A percentile compares a stretch with the other conserved stretches of the same genome.
Evolutionary conservation across 2,797 vertebrate species (phyloP).

Genomic region (Smutsia gigantea): DNA sequence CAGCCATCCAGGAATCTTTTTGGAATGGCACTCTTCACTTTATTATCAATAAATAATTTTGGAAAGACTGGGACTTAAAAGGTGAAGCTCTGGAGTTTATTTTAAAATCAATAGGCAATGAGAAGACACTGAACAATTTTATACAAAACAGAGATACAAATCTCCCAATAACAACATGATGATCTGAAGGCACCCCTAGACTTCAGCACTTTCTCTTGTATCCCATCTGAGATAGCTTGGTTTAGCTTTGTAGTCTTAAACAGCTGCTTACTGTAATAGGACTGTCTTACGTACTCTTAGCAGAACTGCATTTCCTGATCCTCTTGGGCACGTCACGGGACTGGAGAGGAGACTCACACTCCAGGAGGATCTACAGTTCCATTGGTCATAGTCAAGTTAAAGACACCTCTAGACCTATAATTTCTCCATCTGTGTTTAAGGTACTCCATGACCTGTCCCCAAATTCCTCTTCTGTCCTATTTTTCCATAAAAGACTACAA

Average conservation of each 20-base stretch:
- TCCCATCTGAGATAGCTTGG: not conserved
- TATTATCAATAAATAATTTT: not conserved
- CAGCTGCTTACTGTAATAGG: not conserved
- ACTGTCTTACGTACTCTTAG: not conserved
- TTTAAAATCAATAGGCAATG: not conserved
- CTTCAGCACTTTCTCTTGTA: not conserved
- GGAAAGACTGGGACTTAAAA: not conserved
- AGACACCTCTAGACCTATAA: not conserved
- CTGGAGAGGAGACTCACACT: not conserved
- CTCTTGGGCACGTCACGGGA: not conserved
- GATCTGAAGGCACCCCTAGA: not conserved
- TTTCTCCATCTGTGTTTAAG: not conserved
- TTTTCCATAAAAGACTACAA: slow-evolving; percentile 5
- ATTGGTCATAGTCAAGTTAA: not conserved
- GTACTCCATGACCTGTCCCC: not conserved
- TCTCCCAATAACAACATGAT: not conserved
- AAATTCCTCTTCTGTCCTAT: not conserved
- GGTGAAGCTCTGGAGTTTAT: not conserved
- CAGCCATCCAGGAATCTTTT: not conserved
- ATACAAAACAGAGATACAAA: not conserved
- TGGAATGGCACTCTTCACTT: not conserved
- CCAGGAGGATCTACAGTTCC: not conserved
- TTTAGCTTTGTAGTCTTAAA: not conserved
- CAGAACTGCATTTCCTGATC: not conserved
- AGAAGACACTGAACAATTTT: not conserved